phyloP scores from a whole-genome alignment of 1,140 invertebrate genomes.

The Penaeus chinensis region DNA sequence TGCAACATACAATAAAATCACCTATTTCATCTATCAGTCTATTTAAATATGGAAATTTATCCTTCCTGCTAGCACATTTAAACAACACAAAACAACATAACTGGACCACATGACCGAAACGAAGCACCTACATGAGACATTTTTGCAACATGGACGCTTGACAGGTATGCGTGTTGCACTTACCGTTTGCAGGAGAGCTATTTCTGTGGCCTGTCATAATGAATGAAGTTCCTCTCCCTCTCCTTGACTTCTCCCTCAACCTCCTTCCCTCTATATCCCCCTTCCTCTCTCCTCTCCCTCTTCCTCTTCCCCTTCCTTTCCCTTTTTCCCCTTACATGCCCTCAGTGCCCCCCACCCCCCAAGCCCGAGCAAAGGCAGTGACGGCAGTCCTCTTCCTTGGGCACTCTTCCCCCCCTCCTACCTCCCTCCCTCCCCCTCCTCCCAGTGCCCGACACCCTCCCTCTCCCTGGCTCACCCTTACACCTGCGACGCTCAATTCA shows the following conservation, averaged over 20 bases:
- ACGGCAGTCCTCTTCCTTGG: neutral
- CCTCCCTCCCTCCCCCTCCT: neutral
- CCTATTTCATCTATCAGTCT: too few relatives aligned
- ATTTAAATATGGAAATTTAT: too few relatives aligned
- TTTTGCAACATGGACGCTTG: too few relatives aligned
- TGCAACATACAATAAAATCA: too few relatives aligned
- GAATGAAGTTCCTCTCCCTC: neutral
- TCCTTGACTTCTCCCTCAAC: neutral
- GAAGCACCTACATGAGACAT: too few relatives aligned
- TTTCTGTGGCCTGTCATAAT: neutral
- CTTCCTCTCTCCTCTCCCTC: neutral
- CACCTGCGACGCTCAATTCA: neutral
- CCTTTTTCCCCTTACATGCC: neutral
- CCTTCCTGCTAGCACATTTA: too few relatives aligned
- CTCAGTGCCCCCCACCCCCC: neutral
- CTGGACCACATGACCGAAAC: too few relatives aligned
- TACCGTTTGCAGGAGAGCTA: too few relatives aligned
- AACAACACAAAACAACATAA: too few relatives aligned
- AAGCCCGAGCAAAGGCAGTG: neutral
- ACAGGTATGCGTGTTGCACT: too few relatives aligned
- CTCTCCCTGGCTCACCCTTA: neutral
- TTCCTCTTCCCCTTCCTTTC: neutral
- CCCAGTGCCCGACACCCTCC: neutral
- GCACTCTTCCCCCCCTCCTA: neutral
- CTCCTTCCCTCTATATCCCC: neutral